phyloP scores from a whole-genome alignment of 2,888 invertebrate genomes.

The Pterobdella sp. region DNA sequence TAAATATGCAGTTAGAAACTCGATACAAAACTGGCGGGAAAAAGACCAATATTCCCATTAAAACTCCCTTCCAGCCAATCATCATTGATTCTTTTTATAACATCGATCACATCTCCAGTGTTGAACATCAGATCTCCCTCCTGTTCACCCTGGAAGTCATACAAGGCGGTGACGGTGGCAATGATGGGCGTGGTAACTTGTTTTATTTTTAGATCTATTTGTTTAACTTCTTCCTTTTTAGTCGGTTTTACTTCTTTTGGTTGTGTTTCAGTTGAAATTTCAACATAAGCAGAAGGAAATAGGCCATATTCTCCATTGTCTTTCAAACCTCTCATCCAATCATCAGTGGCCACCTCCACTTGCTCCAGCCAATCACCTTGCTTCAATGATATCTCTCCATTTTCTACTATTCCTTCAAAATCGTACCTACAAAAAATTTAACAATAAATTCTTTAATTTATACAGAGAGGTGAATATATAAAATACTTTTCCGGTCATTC shows the following conservation, averaged over 20 bases:
- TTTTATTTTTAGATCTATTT: background rate
- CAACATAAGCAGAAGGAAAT: constrained; percentile 20
- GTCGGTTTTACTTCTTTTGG: no score
- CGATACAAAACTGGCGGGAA: constrained; percentile 68
- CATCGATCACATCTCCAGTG: constrained; percentile 65
- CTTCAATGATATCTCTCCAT: constrained; percentile 21
- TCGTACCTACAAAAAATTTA: constrained; percentile 21
- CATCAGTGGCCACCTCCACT: constrained; percentile 9
- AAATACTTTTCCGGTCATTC: no score
- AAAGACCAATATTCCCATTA: constrained; percentile 63
- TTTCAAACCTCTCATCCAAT: constrained; percentile 17
- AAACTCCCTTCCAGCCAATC: constrained; percentile 74
- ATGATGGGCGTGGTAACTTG: background rate
- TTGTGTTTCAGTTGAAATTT: background rate
- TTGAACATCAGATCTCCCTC: constrained; percentile 18
- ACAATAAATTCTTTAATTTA: no score
- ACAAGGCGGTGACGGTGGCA: constrained; percentile 12
- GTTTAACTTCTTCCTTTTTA: background rate
- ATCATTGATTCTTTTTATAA: constrained; percentile 64
- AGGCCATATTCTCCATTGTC: background rate
- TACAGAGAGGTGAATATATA: no score
- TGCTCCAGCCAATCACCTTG: background rate
- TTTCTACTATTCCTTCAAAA: constrained; percentile 19
- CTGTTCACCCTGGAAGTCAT: constrained; percentile 20
- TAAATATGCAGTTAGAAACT: no score